Base-by-base conservation (phyloP, 2,888 invertebrate genomes). In the Oscheius sp. region DNA sequence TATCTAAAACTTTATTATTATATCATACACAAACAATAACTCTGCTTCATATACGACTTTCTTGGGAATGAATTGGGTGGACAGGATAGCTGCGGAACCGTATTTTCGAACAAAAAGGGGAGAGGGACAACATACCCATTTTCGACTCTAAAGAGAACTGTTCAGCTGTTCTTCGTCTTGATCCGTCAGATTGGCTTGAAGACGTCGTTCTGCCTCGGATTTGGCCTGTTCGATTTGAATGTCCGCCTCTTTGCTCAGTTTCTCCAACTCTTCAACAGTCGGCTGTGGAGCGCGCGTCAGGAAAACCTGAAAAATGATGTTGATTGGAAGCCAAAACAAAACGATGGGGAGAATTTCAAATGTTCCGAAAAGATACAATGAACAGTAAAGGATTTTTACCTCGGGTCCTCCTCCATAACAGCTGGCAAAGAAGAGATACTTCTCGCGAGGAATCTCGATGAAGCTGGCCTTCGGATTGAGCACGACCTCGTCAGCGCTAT, bases 401-500 rank as follows among this genome's bases (percentile, higher is more conserved):
- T 74, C 74, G 1, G 70, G 60, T 29, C 70, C 74, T 32, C 74
- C 74, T 29, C 70, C 70, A 37, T 74, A 74, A 33, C 50, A 55
- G 13, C 21, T 35, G 9, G 37, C 37, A 42, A 74, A 55, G 29
- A 70, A 51, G 7, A 70, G 33, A 33, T 53, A 70, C 47, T 50
- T 7, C 35, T 74, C 74, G 35, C 74, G 59, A 10, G 51, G 42
- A 32, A 74, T 47, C 37, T 35, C 10, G 9, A 48, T 21, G 42
- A 47, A 70, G 33, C 51, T 70, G 13, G 70, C 42, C 21, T 51
- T 59, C n/a, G 60, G 55, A 35, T 53, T 59, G n/a, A 74, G 57
- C 32, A 59, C 11, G 7, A 32, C 11, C 21, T 48, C 50, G 35
- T 60, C 70, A 10, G 70, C 51, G 11, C 47, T 37, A 10, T 47